A percentile compares a stretch with the other conserved stretches of the same genome.
phyloP scores from a whole-genome alignment of 2,797 vertebrate genomes.

The Siniperca scherzeri region DNA sequence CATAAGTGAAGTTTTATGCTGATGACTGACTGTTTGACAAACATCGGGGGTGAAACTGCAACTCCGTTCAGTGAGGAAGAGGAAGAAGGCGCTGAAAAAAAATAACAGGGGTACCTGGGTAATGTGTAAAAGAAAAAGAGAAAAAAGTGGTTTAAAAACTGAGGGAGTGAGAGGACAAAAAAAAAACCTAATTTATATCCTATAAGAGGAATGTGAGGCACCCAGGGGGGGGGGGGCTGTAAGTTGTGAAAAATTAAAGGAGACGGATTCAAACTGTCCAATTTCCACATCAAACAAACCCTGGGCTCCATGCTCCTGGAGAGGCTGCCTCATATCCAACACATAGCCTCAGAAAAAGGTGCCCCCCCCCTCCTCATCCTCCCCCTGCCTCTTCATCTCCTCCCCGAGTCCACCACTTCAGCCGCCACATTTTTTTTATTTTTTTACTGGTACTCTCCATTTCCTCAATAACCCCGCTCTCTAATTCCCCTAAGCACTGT shows the following conservation, averaged over 20 bases:
- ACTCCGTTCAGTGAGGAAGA: slow-evolving; percentile 65
- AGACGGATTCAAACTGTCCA: slow-evolving; percentile 99
- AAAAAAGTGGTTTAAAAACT: slow-evolving; percentile 58
- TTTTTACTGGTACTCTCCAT: slow-evolving; percentile 87
- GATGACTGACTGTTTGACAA: slow-evolving; percentile 84
- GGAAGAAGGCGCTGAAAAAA: slow-evolving; percentile 46
- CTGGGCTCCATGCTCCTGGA: slow-evolving; percentile 94
- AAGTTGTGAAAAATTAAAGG: slow-evolving; percentile 99
- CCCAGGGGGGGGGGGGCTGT: slow-evolving; percentile 94
- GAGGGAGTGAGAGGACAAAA: slow-evolving; percentile 67
- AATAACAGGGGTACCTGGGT: slow-evolving; percentile 65
- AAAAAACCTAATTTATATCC: slow-evolving; percentile 89
- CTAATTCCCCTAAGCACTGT: slow-evolving; percentile 98
- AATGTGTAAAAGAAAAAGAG: slow-evolving; percentile 65
- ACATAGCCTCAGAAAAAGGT: slow-evolving; percentile 90
- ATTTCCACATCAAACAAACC: slow-evolving; percentile 99
- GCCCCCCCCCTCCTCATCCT: slow-evolving; percentile 56
- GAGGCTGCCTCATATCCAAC: slow-evolving; percentile 94
- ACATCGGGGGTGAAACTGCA: slow-evolving; percentile 73
- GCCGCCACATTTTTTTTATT: slow-evolving; percentile 54
- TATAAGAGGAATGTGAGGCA: slow-evolving; percentile 92
- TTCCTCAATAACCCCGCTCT: slow-evolving; percentile 92
- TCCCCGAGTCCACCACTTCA: slow-evolving; percentile 73
- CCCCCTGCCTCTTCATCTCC: slow-evolving; percentile 68
- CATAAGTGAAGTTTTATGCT: slow-evolving; percentile 85